Base-by-base conservation (phyloP, 2,888 invertebrate genomes). In the Euzetes globulus region DNA sequence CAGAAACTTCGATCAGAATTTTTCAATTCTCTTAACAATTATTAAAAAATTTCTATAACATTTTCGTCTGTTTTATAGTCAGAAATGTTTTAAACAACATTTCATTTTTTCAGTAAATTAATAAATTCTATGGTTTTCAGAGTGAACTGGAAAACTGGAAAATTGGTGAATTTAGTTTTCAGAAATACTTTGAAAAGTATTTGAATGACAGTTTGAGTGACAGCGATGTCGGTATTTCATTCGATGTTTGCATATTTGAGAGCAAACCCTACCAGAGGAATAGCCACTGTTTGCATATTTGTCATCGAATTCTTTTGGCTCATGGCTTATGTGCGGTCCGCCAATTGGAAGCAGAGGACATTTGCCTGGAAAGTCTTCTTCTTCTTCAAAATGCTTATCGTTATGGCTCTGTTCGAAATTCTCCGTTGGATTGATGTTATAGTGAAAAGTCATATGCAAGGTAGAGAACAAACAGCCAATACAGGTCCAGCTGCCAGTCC, bases 251-350 rank as follows among this genome's bases (percentile, higher is more conserved):
- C 50, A 9, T 45, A 63, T 17, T 1, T 73, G n/a, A 22, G 19
- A 17, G 70, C 71, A 27, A 27, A 41, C n/a, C 70, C 65, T 65
- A 13, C 33, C 7, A 29, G 73, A 37, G 63, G 71, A 15, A 22
- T 19, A 37, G 45, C 70, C 25, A 73, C 27, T 37, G 17, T n/a
- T 15, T 15, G 17, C 17, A 37, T 73, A 11, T 41, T 73, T 22
- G 45, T 73, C 2, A 41, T 50, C 7, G 63, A 73, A 27, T 73
- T 73, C 41, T 37, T 63, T 17, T 73, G 73, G 73, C 41, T 73
- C 13, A 33, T 63, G 17, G 2, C n/a, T 41, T 63, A 25, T 27
- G 17, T 72, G 5, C 71, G 50, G 5, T 2, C 6, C 5, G 15
- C 63, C 5, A 33, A 63, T 33, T 63, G 63, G 63, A 29, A 33